Evolutionary conservation across 1,140 invertebrate genomes (phyloP).

Genomic region (Platorchestia sp.): DNA sequence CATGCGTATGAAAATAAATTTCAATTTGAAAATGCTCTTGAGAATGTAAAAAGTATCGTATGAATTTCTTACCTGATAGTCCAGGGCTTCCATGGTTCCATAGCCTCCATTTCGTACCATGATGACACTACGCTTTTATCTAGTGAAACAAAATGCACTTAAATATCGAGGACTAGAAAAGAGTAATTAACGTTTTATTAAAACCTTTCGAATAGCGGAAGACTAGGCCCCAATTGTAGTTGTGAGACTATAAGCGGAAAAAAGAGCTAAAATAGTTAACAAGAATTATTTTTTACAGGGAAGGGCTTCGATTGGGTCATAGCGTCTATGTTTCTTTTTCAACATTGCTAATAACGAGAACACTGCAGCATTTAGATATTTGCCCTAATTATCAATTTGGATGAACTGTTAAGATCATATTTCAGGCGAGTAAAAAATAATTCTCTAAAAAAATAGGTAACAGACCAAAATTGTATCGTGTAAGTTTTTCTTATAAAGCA

Average conservation of each 20-base stretch:
- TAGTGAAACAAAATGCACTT: neutral
- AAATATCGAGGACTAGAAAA: neutral
- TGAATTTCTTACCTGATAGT: neutral
- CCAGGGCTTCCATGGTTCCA: slow-evolving; percentile 3
- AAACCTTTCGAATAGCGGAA: neutral
- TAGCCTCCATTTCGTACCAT: neutral
- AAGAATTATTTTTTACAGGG: neutral
- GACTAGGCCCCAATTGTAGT: neutral
- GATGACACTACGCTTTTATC: neutral
- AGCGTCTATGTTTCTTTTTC: neutral
- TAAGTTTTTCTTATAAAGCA: neutral
- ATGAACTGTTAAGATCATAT: neutral
- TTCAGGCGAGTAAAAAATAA: neutral
- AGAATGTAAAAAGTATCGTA: neutral
- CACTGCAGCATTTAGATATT: neutral
- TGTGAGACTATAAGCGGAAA: neutral
- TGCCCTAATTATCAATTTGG: neutral
- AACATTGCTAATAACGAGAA: neutral
- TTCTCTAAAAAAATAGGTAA: neutral
- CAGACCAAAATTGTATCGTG: neutral
- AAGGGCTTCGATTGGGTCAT: neutral
- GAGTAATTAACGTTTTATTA: neutral
- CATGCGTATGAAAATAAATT: neutral
- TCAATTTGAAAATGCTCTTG: neutral
- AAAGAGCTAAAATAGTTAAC: neutral